Percentiles rank a stretch among this genome's conserved stretches.
Evolutionary conservation across 2,113 vertebrate species (phyloP).

Genomic region (Alligator sinensis): DNA sequence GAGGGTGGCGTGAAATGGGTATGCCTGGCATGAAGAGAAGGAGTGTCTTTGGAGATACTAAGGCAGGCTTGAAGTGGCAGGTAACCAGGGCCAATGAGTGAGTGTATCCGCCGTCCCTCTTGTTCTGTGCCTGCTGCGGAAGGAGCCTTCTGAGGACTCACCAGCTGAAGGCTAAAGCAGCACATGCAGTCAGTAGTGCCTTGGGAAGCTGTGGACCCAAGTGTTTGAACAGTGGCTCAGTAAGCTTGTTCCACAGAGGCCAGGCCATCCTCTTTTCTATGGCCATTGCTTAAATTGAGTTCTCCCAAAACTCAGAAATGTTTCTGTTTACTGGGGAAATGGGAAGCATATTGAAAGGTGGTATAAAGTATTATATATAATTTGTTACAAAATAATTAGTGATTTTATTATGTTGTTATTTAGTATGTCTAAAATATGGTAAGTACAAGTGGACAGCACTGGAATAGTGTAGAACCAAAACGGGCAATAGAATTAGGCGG

Average conservation of each 20-base stretch:
- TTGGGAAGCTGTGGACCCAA: neutral
- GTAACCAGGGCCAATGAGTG: neutral
- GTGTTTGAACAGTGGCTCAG: neutral
- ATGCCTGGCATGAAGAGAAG: neutral
- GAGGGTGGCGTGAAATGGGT: neutral
- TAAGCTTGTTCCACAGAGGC: neutral
- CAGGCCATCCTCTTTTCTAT: accelerated
- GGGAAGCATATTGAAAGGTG: neutral
- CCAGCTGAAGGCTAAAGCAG: neutral
- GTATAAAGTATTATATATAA: neutral
- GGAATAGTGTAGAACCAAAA: neutral
- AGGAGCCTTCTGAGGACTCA: neutral
- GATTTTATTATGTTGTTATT: neutral
- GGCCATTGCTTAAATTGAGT: neutral
- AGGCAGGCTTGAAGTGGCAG: neutral
- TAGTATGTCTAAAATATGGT: neutral
- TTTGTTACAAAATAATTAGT: neutral
- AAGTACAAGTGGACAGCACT: neutral
- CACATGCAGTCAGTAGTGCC: neutral
- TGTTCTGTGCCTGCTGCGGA: neutral
- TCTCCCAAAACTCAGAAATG: neutral
- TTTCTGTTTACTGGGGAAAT: neutral
- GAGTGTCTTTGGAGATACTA: neutral
- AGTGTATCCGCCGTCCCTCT: neutral
- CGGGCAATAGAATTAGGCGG: neutral